phyloP scores from a whole-genome alignment of 2,888 invertebrate species.

The Harmothoe impar region DNA sequence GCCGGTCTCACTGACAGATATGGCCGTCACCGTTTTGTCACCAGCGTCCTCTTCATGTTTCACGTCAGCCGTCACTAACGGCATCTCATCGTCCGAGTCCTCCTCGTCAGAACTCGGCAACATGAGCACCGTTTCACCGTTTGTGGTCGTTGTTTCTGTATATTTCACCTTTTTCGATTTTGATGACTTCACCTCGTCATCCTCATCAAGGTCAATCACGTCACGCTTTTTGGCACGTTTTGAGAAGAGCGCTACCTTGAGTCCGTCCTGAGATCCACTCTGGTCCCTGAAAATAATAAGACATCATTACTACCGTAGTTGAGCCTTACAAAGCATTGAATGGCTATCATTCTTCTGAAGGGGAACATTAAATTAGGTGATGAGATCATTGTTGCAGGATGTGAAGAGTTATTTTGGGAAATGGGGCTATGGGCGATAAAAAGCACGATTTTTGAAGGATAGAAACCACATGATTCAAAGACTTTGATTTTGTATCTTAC shows the following conservation, averaged over 20 bases:
- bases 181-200: neutral
- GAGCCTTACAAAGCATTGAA: no score
- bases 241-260: neutral
- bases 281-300: neutral
- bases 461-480: no score
- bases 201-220: neutral
- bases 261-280: neutral
- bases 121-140: conserved; percentile 8
- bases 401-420: no score
- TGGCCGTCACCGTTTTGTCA: neutral
- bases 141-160: neutral
- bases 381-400: no score
- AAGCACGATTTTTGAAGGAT: no score
- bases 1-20: neutral
- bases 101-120: conserved; percentile 15
- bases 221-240: neutral
- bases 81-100: neutral
- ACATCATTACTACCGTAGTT: no score
- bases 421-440: no score
- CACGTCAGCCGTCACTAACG: neutral
- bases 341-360: no score
- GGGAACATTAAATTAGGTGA: no score
- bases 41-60: neutral
- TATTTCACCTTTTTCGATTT: neutral
- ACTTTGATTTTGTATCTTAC: no score